Base-by-base conservation (phyloP, 2,113 vertebrate genomes). In the Cynocephalus volans region DNA sequence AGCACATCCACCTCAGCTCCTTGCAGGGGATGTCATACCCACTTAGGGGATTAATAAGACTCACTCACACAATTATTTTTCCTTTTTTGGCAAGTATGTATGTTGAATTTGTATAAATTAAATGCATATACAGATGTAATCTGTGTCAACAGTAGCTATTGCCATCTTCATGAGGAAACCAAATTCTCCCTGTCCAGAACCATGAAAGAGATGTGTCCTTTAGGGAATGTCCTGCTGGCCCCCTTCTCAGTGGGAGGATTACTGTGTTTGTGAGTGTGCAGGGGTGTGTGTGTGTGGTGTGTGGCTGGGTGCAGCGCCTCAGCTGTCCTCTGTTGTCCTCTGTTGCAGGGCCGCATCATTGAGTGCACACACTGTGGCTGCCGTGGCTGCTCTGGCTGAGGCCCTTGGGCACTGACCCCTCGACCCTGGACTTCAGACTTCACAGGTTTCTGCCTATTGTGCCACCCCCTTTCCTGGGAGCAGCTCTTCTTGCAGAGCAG, bases 361-460 rank as follows among this genome's bases (percentile, higher is more conserved):
- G 99, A 99, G 93, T 99, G 99, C 97, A 99, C 99, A 50, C 99
- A 99, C 98, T 99, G 99, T 9, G 99, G 99, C 76, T 99, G 99
- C 98, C 99, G 99, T 97, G 99, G 99, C 93, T 99, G 99, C 85
- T 99, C 99, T 33, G 99, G 99, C 75, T 99, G 98, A 99, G 85
- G 62, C 72, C 50, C 4, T 8, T 0, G 0, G 62, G 41, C n/a
- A 21, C 8, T 2, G 33, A 73, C 64, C 54, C 24, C 48, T 89
- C 36, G 28, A n/a, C 28, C 82, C 52, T 77, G 67, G 84, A 95
- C 89, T 82, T 67, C 36, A 52, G 88, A 88, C 76, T 24, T 31
- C 5, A 0, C 10, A 9, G 90, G 70, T 72, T 52, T 23, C 48
- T 48, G 26, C 65, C 73, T 81, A 5, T 31, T 3, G 0, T 1